Evolutionary conservation across 2,797 vertebrate species (phyloP), one percentile per base, ranked within the genome.

Genomic region (Hippopotamyrus pictus): DNA sequence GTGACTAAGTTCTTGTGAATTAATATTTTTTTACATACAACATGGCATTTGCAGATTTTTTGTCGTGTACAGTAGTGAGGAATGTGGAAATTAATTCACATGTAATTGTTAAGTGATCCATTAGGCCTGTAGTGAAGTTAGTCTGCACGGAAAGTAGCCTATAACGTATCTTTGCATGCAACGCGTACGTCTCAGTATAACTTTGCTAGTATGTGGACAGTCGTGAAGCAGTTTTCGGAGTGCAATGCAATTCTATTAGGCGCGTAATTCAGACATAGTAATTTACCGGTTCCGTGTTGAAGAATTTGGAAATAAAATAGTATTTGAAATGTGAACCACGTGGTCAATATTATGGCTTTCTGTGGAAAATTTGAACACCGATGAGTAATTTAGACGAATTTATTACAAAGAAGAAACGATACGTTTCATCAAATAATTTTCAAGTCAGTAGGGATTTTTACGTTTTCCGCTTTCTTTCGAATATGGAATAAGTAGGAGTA

Each of bases 301-400:
- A 79, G 44, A 22, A 29, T 89, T 65, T 33, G 25, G 57, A 85
- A 89, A 89, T 46, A 62, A 84, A 87, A 62, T 41, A 11, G 7
- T 19, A 22, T 69, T 9, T 88, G 37, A 79, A 44, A 44, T 65
- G 54, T 65, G 41, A 69, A 85, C 79, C 25, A 19, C 29, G n/a
- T 54, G 8, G 57, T 54, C 41, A 29, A 57, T 59, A n/a, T 57
- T 53, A 17, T 87, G 51, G 3, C n/a, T 51, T 85, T 25, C 44
- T 50, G 7, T 25, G 11, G 82, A 48, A 85, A 25, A 50, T 53
- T 2, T 85, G 48, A 85, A 85, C 3, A 85, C 2, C 44, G 48
- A 33, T 25, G 19, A 83, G 14, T 11, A 83, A 83, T 83, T n/a
- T 22, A 22, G 37, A 41, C 41, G n/a, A 83, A 44, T 83, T 50